These are phyloP conservation scores for Chelonoidis abingdonii DNA, from an alignment of 2,113 vertebrate genomes.

Conservation along the genomic window DNA sequence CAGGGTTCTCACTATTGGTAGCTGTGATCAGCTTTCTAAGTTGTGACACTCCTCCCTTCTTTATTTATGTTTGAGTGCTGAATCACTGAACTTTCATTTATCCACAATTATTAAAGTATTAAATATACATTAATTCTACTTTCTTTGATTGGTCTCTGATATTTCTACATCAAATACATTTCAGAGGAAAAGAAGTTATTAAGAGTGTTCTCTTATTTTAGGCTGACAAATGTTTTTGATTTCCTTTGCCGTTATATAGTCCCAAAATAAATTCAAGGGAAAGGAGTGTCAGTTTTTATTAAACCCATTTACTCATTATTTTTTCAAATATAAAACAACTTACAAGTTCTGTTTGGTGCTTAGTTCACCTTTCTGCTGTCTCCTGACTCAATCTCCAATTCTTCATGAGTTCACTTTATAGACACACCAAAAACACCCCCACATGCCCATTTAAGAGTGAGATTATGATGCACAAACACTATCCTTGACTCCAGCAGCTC, in stretches of 20 bases:
- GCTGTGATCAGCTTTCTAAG: neutral
- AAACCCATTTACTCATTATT: conserved; percentile 28
- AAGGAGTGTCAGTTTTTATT: conserved; percentile 3
- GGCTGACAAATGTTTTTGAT: conserved; percentile 51
- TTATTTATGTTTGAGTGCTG: neutral
- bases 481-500: neutral
- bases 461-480: rapidly evolving
- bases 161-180: neutral
- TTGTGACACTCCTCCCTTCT: neutral
- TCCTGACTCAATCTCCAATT: neutral
- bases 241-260: conserved; percentile 52
- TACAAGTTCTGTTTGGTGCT: neutral
- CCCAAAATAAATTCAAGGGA: conserved; percentile 47
- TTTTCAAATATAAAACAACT: neutral
- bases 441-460: neutral
- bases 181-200: conserved; percentile 23
- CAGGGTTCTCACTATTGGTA: neutral
- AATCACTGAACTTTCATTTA: neutral
- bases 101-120: neutral
- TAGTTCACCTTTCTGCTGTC: neutral
- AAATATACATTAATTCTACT: neutral
- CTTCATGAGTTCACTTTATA: neutral
- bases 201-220: neutral
- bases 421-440: neutral
- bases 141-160: neutral